Percentiles rank a stretch among this genome's conserved stretches.
These are phyloP conservation scores for Tursiops truncatus DNA, from an alignment of 2,113 vertebrate species.

Conservation along the genomic window DNA sequence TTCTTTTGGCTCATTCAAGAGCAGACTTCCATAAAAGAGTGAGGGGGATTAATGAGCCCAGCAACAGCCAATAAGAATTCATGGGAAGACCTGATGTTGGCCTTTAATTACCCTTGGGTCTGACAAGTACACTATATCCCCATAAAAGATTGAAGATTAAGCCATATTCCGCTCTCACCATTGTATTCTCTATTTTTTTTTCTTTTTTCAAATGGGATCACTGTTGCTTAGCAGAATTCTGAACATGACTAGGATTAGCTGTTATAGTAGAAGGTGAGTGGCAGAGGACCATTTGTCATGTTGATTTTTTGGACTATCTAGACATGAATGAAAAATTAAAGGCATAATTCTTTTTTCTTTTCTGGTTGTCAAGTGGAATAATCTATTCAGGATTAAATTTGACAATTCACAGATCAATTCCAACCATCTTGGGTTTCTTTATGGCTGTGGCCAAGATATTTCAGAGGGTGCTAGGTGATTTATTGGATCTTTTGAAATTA, in stretches of 20 bases:
- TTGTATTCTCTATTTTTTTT: neutral
- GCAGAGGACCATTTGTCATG: neutral
- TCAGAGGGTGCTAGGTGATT: neutral
- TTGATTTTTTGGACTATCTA: constrained; percentile 1
- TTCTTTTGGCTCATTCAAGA: neutral
- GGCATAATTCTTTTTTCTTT: neutral
- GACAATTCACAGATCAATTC: neutral
- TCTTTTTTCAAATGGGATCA: neutral
- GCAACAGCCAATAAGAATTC: neutral
- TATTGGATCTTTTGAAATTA: neutral
- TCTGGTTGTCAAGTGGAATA: neutral
- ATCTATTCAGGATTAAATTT: neutral
- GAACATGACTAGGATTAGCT: neutral
- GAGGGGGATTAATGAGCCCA: neutral
- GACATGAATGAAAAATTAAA: constrained; percentile 40
- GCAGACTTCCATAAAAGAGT: neutral
- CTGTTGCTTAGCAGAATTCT: constrained; percentile 6
- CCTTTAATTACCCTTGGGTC: neutral
- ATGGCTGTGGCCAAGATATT: neutral
- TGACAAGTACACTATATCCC: neutral
- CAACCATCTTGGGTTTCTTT: neutral
- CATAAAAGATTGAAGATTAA: neutral
- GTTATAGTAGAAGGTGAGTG: neutral
- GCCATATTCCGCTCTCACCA: neutral
- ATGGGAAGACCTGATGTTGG: neutral